Conservation (phyloP, 1,140 invertebrate genomes). For the Drosophila serrata region DNA sequence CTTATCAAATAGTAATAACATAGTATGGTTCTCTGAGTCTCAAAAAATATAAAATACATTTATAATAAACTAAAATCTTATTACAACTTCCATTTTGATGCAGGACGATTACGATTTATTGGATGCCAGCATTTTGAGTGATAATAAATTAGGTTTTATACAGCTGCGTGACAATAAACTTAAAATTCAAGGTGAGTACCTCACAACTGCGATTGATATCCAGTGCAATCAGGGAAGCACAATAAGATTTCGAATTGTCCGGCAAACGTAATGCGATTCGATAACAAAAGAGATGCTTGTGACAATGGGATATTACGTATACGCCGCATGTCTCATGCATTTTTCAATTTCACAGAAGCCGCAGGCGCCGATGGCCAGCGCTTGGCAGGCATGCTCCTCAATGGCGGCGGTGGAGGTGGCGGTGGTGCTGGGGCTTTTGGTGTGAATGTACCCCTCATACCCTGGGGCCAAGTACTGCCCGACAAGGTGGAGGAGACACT, state of each 20-base stretch:
- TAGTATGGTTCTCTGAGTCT: background rate
- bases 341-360: constrained; percentile 69
- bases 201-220: constrained; percentile 12
- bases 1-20: background rate
- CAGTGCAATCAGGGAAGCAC: constrained; percentile 44
- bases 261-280: constrained; percentile 44
- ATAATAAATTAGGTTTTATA: constrained; percentile 85
- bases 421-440: constrained; percentile 52
- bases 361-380: constrained; percentile 76
- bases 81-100: constrained; percentile 1
- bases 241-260: constrained; percentile 1
- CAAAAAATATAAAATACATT: background rate
- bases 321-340: constrained; percentile 56
- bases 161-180: constrained; percentile 85
- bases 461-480: constrained; percentile 81
- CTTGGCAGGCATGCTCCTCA: constrained; percentile 76
- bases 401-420: constrained; percentile 57
- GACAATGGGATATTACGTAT: constrained; percentile 58
- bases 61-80: background rate
- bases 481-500: constrained; percentile 85
- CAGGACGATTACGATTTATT: constrained; percentile 83
- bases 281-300: constrained; percentile 38
- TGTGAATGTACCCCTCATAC: constrained; percentile 75
- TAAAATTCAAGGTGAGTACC: constrained; percentile 84
- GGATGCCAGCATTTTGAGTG: constrained; percentile 82